phyloP scores from a whole-genome alignment of 2,113 vertebrate genomes.

The Alethe castanea region DNA sequence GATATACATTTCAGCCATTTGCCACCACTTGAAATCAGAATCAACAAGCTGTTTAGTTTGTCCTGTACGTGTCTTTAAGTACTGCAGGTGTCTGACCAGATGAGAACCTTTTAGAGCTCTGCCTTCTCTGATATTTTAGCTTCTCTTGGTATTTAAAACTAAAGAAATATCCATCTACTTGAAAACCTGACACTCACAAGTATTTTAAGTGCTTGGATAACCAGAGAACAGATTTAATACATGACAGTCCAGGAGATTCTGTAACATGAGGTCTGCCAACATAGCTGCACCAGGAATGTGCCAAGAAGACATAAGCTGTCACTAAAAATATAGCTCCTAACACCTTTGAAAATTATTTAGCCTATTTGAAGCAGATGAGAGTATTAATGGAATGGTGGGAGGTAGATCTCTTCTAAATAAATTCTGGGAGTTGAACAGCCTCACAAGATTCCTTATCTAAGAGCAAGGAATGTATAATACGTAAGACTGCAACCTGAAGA shows the following conservation, averaged over 20 bases:
- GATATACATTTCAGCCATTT: not conserved
- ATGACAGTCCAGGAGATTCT: slow-evolving; percentile 36
- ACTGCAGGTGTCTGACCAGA: not conserved
- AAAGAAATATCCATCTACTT: not conserved
- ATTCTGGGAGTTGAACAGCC: not conserved
- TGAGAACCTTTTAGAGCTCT: not conserved
- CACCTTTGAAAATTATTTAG: slow-evolving; percentile 36
- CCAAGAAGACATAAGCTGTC: slow-evolving; percentile 36
- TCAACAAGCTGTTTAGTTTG: not conserved
- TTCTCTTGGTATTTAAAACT: not conserved
- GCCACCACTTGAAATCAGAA: not conserved
- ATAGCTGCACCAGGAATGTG: not conserved
- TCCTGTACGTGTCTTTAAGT: not conserved
- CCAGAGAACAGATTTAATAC: slow-evolving; percentile 25
- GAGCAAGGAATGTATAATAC: not conserved
- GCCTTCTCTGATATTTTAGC: not conserved
- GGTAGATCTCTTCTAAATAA: slow-evolving; percentile 10
- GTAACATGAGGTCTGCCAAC: slow-evolving; percentile 8
- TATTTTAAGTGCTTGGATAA: slow-evolving; percentile 49
- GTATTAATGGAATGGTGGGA: slow-evolving; percentile 38
- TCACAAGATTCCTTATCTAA: not conserved
- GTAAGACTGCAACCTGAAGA: not conserved
- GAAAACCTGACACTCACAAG: not conserved
- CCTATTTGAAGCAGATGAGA: slow-evolving; percentile 33
- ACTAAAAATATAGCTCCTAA: slow-evolving; percentile 48